phyloP scores from a whole-genome alignment of 2,797 vertebrate species.

The Liparis tanakae region DNA sequence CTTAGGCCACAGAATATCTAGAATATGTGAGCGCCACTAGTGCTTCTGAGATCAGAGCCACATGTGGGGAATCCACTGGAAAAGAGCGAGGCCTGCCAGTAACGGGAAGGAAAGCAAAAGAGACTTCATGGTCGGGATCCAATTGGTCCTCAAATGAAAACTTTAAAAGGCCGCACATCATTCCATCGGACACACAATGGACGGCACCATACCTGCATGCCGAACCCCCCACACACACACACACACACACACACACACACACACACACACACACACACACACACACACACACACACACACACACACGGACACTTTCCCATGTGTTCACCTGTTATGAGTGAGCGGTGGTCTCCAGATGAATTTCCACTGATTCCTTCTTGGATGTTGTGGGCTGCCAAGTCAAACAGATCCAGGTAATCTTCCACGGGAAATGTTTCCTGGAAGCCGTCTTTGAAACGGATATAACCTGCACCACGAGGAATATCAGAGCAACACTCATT shows the following conservation, averaged over 20 bases:
- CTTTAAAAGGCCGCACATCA: slow-evolving; percentile 18
- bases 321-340: slow-evolving; percentile 88
- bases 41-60: slow-evolving; percentile 27
- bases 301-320: slow-evolving; percentile 27
- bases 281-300: slow-evolving; percentile 3
- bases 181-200: slow-evolving; percentile 30
- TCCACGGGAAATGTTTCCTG: slow-evolving; percentile 89
- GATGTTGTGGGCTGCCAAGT: slow-evolving; percentile 91
- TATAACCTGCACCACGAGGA: slow-evolving; percentile 83
- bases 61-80: slow-evolving; percentile 21
- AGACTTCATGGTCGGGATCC: slow-evolving; percentile 13
- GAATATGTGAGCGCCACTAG: slow-evolving; percentile 22
- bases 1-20: slow-evolving; percentile 19
- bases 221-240: background rate
- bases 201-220: background rate
- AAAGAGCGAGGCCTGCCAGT: slow-evolving; percentile 4
- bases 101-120: slow-evolving; percentile 18
- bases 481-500: slow-evolving; percentile 23
- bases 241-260: slow-evolving; percentile 3
- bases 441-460: slow-evolving; percentile 89
- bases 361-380: slow-evolving; percentile 84
- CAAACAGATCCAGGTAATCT: slow-evolving; percentile 95
- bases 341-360: slow-evolving; percentile 61
- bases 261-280: slow-evolving; percentile 14
- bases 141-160: slow-evolving; percentile 19